These are phyloP conservation scores for Entomobrya multifasciata DNA, from an alignment of 2,888 invertebrate genomes.

Conservation along the genomic window DNA sequence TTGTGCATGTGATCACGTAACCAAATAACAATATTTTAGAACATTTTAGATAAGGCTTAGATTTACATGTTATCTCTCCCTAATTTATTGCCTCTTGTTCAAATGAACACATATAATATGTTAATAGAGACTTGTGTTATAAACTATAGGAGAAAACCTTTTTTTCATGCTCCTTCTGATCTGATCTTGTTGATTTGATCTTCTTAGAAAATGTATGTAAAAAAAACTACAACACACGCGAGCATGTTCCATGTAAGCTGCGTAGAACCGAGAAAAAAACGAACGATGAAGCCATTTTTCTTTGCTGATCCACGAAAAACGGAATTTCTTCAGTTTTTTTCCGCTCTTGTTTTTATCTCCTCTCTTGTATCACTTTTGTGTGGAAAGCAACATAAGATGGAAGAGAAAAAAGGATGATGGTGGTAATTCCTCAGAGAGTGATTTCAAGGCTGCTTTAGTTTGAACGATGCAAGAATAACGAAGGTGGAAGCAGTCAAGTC, in stretches of 20 bases:
- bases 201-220: constrained; percentile 14
- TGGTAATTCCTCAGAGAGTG: constrained; percentile 17
- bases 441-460: constrained; percentile 29
- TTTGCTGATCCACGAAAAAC: neutral
- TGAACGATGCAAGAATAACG: neutral
- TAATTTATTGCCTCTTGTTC: neutral
- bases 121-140: no score
- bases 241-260: no score
- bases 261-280: no score
- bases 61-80: no score
- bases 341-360: neutral
- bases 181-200: constrained; percentile 25
- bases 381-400: neutral
- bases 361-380: neutral
- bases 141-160: no score
- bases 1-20: neutral
- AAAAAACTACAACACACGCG: no score
- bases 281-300: neutral
- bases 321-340: neutral
- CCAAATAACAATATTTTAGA: no score
- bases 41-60: no score
- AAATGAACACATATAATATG: neutral
- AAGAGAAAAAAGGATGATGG: neutral
- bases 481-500: neutral
- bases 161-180: neutral